phyloP scores from a whole-genome alignment of 2,888 invertebrate genomes.

The Toxonevra muliebris region DNA sequence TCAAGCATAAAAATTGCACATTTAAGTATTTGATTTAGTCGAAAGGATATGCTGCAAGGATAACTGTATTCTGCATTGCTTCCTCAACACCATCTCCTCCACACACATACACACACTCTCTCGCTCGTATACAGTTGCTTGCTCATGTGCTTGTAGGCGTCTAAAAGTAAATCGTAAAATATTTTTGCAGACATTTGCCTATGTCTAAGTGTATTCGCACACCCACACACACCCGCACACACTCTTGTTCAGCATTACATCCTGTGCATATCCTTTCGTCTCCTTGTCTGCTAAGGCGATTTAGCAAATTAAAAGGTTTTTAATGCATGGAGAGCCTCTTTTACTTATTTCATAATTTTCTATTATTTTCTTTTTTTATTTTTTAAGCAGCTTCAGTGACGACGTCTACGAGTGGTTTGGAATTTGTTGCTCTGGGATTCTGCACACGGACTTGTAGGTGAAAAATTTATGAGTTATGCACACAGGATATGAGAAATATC shows the following conservation, averaged over 20 bases:
- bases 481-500: slow-evolving; percentile 50
- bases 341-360: slow-evolving; percentile 59
- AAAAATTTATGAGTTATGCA: slow-evolving; percentile 38
- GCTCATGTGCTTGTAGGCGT: slow-evolving; percentile 6
- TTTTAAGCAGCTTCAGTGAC: not conserved
- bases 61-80: not conserved
- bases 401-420: slow-evolving; percentile 2
- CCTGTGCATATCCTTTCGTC: slow-evolving; percentile 29
- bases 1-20: not conserved
- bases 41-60: not conserved
- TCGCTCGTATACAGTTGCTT: not conserved
- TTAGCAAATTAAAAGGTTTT: slow-evolving; percentile 64
- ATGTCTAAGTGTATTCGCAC: slow-evolving; percentile 3
- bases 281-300: slow-evolving; percentile 61
- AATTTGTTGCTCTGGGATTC: not conserved
- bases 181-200: slow-evolving; percentile 24
- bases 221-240: slow-evolving; percentile 14
- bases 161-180: slow-evolving; percentile 3
- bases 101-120: not conserved
- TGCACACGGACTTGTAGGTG: slow-evolving; percentile 37
- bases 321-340: slow-evolving; percentile 61
- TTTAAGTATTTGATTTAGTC: slow-evolving; percentile 19
- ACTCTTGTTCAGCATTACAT: slow-evolving; percentile 15
- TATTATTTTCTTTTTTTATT: not conserved
- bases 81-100: no score